Base-by-base conservation (phyloP, 2,888 invertebrate species). In the Lysandra coridon region DNA sequence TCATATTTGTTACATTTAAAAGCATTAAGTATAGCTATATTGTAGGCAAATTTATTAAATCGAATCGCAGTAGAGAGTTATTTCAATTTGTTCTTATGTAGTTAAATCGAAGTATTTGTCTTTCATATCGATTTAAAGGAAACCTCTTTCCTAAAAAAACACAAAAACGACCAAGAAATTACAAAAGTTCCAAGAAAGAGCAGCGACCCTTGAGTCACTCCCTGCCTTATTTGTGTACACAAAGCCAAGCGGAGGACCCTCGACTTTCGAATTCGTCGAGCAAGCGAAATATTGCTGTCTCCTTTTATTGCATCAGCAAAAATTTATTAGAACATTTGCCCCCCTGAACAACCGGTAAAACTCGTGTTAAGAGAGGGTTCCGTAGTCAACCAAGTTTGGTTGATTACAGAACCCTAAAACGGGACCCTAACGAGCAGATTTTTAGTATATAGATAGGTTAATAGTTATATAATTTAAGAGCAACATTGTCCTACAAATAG, bases 111-210 rank as follows among this genome's bases (percentile, higher is more conserved):
- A 53, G 53, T 53, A 53, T 57, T 57, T 57, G 14, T 17, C 14
- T 57, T 57, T 57, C 17, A 3, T 23, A 30, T 64, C 7, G 23
- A 64, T 64, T 30, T 23, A 23, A 23, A 64, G 64, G 10, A 64
- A 69, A 69, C 17, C 33, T 14, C 5, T 69, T 69, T 33, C 33
- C 5, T 37, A 5, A 33, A 12, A 69, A 69, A 37, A 69, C 33
- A 14, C 69, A 4, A 69, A 69, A 69, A 4, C 69, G 12, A 33
- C 33, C 69, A 69, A 4, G 69, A 33, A 69, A 33, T 33, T 69
- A 69, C 69, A 33, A 69, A 69, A 69, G 33, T 37, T 69, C 69
- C 30, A 69, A 33, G 69, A 69, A 69, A 69, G 69, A 69, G 69
- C 69, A 69, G 69, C 69, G 33, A 69, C 69, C 14, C 69, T 69